Conservation (phyloP, 2,797 vertebrate species). For the Mus spretus region DNA sequence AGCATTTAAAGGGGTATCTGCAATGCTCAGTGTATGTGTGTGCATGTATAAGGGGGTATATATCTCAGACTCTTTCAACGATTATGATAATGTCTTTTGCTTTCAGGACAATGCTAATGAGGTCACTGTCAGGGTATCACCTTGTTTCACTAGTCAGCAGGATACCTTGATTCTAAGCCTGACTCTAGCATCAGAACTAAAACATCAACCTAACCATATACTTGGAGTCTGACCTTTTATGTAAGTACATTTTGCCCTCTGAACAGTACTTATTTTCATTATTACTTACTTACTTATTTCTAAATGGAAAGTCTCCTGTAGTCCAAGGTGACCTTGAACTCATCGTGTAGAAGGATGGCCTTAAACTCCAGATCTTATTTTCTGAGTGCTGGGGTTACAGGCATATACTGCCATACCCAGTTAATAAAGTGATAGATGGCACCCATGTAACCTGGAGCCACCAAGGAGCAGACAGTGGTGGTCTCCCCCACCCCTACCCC, state of each 20-base stretch:
- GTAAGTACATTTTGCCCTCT: constrained; percentile 17
- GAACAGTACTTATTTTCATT: background rate
- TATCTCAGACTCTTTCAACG: constrained; percentile 1
- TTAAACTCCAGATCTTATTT: background rate
- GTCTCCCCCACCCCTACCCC: too few relatives aligned
- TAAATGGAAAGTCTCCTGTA: background rate
- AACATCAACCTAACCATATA: background rate
- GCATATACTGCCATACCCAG: background rate
- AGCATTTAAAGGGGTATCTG: constrained; percentile 27
- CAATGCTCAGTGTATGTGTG: background rate
- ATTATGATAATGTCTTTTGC: background rate
- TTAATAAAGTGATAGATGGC: background rate
- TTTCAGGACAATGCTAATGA: constrained; percentile 24
- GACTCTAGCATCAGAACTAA: constrained; percentile 12
- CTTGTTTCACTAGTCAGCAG: background rate
- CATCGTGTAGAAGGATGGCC: background rate
- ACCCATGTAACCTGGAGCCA: too few relatives aligned
- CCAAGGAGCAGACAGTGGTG: too few relatives aligned
- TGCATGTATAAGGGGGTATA: background rate
- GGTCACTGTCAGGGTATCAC: background rate
- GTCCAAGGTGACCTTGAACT: background rate
- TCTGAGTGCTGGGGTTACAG: background rate
- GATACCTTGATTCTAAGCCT: background rate
- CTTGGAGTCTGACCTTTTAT: background rate
- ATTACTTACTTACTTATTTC: background rate